These are phyloP conservation scores for Brachionus angularis DNA, from an alignment of 1,140 invertebrate species.

Conservation along the genomic window DNA sequence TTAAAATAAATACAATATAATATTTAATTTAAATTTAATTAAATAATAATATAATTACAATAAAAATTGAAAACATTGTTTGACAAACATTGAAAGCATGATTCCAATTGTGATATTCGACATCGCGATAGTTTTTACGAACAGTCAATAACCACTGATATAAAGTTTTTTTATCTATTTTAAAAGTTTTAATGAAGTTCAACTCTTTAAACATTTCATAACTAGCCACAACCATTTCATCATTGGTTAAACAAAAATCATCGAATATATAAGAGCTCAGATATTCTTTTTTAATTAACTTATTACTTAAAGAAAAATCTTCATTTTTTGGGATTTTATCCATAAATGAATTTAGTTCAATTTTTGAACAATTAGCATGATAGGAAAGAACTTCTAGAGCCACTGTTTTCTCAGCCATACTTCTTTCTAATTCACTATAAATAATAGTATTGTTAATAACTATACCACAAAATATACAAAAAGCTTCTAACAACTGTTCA, in stretches of 20 bases:
- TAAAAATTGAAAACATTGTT: conserved; percentile 90
- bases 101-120: conserved; percentile 96
- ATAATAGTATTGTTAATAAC: conserved; percentile 95
- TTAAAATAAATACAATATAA: too few species aligned
- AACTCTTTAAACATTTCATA: conserved; percentile 44
- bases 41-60: too few species aligned
- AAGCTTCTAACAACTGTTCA: conserved; percentile 62
- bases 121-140: conserved; percentile 90
- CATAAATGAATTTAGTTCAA: conserved; percentile 61
- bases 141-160: conserved; percentile 83
- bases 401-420: conserved; percentile 94
- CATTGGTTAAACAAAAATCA: conserved; percentile 44
- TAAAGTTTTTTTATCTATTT: conserved; percentile 44
- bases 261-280: conserved; percentile 43
- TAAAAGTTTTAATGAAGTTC: conserved; percentile 44
- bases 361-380: conserved; percentile 83
- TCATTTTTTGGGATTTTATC: conserved; percentile 1
- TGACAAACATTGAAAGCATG: conserved; percentile 93
- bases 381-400: conserved; percentile 90
- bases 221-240: conserved; percentile 45
- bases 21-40: too few species aligned
- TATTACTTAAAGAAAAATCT: not conserved
- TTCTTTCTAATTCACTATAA: conserved; percentile 70
- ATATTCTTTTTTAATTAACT: not conserved
- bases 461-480: conserved; percentile 91